Conservation (phyloP, 1,140 invertebrate genomes). For the Pogonognathellus flavescens region DNA sequence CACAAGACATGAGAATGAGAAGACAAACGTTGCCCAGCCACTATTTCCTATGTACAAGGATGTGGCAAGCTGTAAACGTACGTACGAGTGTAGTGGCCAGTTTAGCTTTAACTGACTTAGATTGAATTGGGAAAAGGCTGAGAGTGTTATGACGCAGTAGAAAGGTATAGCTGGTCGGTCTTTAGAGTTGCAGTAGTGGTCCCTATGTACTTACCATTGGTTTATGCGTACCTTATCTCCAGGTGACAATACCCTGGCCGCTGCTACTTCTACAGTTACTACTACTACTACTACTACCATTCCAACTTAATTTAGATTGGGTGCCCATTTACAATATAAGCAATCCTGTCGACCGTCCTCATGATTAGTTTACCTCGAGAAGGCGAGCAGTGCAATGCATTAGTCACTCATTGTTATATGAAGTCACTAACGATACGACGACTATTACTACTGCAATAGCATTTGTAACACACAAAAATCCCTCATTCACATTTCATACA, state of each 20-base stretch:
- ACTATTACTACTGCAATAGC: conserved; percentile 23
- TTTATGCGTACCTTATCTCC: conserved; percentile 28
- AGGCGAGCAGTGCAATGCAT: conserved; percentile 52
- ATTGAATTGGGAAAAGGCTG: conserved; percentile 23
- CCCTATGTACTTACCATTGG: neutral
- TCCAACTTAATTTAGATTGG: conserved; percentile 9
- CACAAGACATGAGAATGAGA: conserved; percentile 16
- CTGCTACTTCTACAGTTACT: neutral
- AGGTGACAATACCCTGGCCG: conserved; percentile 17
- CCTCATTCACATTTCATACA: conserved; percentile 29
- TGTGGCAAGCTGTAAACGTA: conserved; percentile 20
- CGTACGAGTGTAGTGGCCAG: neutral
- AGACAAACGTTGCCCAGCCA: conserved; percentile 13
- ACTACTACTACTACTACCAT: neutral
- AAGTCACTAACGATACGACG: conserved; percentile 7
- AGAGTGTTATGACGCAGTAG: conserved; percentile 15
- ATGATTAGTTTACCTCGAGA: conserved; percentile 48
- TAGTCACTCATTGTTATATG: conserved; percentile 42
- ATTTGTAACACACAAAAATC: neutral
- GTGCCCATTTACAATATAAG: conserved; percentile 45
- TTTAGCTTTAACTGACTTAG: neutral
- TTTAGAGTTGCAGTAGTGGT: neutral
- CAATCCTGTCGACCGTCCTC: conserved; percentile 39
- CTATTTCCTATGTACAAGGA: conserved; percentile 41
- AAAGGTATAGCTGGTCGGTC: conserved; percentile 1